phyloP scores from a whole-genome alignment of 1,140 invertebrate species.

The Heliconius hewitsoni region DNA sequence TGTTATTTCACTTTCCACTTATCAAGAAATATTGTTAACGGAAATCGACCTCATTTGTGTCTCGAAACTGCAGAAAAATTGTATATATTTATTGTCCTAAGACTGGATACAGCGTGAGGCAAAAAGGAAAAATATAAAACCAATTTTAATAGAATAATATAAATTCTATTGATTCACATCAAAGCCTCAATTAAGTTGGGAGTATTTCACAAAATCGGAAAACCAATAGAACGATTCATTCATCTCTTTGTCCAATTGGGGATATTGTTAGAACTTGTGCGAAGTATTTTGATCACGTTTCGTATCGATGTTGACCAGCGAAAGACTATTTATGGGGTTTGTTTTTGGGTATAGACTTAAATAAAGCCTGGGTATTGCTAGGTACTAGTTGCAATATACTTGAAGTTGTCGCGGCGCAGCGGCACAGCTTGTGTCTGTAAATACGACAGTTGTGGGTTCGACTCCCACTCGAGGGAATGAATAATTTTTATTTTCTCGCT shows the following conservation, averaged over 20 bases:
- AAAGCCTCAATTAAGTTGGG: neutral
- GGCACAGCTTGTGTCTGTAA: neutral
- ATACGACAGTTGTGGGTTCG: neutral
- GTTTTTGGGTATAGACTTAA: neutral
- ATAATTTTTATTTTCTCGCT: too few relatives aligned
- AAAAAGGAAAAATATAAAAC: too few relatives aligned
- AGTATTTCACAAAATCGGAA: constrained; percentile 1
- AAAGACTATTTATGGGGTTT: neutral
- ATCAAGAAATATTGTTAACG: too few relatives aligned
- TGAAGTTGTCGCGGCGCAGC: too few relatives aligned
- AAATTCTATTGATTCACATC: constrained; percentile 1
- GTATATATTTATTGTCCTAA: too few relatives aligned
- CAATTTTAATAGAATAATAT: neutral
- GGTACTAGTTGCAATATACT: too few relatives aligned
- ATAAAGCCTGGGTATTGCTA: neutral
- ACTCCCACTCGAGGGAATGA: neutral
- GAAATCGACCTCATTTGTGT: too few relatives aligned
- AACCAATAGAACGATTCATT: constrained; percentile 8
- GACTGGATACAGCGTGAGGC: too few relatives aligned
- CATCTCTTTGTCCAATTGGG: constrained; percentile 9
- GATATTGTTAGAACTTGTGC: constrained; percentile 4
- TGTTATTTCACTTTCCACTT: too few relatives aligned
- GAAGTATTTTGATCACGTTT: constrained; percentile 1
- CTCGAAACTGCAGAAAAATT: too few relatives aligned
- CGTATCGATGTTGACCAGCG: neutral